Base-by-base conservation (phyloP, 2,888 invertebrate species). In the Molanna angustata region DNA sequence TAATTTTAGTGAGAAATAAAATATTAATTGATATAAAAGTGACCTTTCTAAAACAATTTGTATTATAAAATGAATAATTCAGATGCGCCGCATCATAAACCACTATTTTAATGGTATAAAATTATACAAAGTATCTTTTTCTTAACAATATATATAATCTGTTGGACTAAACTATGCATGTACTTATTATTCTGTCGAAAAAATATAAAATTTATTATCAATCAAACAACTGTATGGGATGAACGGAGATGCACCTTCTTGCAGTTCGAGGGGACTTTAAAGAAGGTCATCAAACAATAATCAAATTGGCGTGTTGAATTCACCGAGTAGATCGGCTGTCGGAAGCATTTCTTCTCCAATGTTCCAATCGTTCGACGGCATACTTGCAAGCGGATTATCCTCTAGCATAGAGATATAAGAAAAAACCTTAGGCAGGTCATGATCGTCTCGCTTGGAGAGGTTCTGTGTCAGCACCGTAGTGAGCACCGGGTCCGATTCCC, bases 261-360 rank as follows among this genome's bases (percentile, higher is more conserved):
- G 31, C 17, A n/a, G 18, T 13, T 13, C 33, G 14, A 18, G 18
- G 9, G 6, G 22, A 45, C 48, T 48, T 51, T 54, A 53, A 3
- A 49, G 42, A 46, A 57, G 54, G 52, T 54, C 57, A 44, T 52
- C 54, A 43, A 57, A 57, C 49, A 57, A 52, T 47, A 43, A 57
- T 57, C 57, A 57, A 46, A 57, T 57, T 40, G 57, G 45, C 14
- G 57, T 49, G 21, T 46, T 40, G 20, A 57, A 54, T 13, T 45
- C 54, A 13, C 44, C 54, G 13, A 57, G 19, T 9, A 57, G 33
- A 13, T 57, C 52, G 14, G 57, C 45, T 13, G 32, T 42, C 16
- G 40, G 43, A n/a, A 57, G 22, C 16, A 54, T 42, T 22, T 52
- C 52, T 2, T 57, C 57, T 1, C 47, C 47, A 7, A 35, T n/a